Evolutionary conservation across 1,140 invertebrate species (phyloP), one percentile per base, ranked within the genome.

Genomic region (Chionoecetes opilio): DNA sequence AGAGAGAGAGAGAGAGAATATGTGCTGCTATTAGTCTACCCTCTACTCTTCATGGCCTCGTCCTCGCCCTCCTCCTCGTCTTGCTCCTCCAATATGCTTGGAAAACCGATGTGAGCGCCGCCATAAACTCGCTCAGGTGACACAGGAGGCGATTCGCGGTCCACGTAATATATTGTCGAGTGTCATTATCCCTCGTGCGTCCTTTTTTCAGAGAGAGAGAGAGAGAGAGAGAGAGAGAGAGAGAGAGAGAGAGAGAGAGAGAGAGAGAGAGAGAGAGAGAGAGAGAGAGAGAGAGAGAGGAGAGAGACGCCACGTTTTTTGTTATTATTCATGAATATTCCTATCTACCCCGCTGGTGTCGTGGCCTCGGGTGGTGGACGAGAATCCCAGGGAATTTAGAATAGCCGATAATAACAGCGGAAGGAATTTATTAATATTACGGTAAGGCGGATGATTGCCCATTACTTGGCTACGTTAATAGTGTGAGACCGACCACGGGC

Each of bases 381-480:
- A 0, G 34, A 31, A 38, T 90, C 88, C 29, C 88, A 38, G 46
- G 29, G 37, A 90, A 41, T 90, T 90, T 41, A 46, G 46, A 90
- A n/a, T 21, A 31, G 34, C 88, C 88, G 88, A 90, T 90, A 90
- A 90, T 90, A 90, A 46, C 88, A 38, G 26, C 63, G 63, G 88
- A 29, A 31, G 88, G 88, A 46, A 90, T 90, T 90, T 90, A 90
- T 90, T 41, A 90, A 41, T 90, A 90, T 90, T 37, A 90, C 34
- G 37, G 88, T 90, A 90, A 90, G 46, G 88, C 88, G 29, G 88
- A 38, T 90, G 88, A 90, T 90, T 90, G 88, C 35, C 88, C 37
- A 90, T 90, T 90, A 90, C n/a, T 90, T n/a, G 34, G 88, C 3
- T 21, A 38, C 88, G 34, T 31, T 90, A 90, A 90, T 90, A 46